Percentiles rank a stretch among this genome's conserved stretches.
Conservation (phyloP, 2,797 vertebrate species). For the Cygnus olor region DNA sequence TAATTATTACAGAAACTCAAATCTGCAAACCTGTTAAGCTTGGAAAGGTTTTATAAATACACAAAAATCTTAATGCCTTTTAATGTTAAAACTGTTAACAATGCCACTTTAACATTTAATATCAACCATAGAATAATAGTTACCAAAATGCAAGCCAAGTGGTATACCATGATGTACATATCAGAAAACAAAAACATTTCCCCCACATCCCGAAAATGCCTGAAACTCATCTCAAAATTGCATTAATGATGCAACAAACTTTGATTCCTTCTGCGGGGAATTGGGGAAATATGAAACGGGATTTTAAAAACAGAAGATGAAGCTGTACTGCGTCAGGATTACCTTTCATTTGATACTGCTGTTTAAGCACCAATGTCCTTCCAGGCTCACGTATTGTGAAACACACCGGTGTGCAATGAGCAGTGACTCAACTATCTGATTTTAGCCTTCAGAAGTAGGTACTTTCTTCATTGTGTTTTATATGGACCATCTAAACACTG, state of each 20-base stretch:
- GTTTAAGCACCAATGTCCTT: neutral
- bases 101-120: neutral
- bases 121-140: neutral
- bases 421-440: neutral
- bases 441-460: neutral
- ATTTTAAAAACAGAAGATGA: neutral
- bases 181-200: neutral
- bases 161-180: neutral
- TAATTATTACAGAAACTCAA: neutral
- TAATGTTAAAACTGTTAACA: neutral
- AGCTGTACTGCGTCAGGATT: accelerated
- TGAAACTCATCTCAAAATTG: neutral
- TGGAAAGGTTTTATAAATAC: neutral
- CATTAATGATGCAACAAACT: neutral
- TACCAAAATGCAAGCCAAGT: neutral
- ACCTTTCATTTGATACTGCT: neutral
- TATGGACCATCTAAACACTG: neutral
- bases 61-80: neutral
- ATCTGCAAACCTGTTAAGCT: neutral
- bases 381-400: neutral
- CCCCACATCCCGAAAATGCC: neutral
- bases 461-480: neutral
- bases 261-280: neutral
- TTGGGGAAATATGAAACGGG: neutral
- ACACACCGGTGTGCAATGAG: neutral